Evolutionary conservation across 2,113 vertebrate genomes (phyloP).

Genomic region (Dinomys branickii): DNA sequence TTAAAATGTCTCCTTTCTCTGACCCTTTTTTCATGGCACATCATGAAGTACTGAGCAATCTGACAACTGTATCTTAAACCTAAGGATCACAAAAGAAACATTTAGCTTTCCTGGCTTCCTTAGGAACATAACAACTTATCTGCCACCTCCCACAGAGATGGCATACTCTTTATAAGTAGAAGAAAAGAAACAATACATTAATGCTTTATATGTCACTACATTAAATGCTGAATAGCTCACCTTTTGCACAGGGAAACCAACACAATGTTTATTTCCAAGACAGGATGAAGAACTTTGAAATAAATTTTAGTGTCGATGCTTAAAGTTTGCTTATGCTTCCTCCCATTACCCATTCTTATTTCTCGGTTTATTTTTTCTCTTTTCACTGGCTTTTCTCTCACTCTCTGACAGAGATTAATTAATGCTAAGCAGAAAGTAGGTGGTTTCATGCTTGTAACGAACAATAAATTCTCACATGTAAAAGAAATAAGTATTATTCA

Average conservation of each 20-base stretch:
- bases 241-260: background rate
- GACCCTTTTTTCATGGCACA: background rate
- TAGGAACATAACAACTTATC: background rate
- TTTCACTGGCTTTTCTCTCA: background rate
- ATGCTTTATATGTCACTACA: background rate
- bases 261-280: background rate
- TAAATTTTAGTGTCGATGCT: conserved; percentile 5
- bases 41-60: background rate
- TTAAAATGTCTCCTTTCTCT: conserved; percentile 16
- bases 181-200: background rate
- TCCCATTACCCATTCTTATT: background rate
- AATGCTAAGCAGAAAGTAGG: background rate
- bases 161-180: background rate
- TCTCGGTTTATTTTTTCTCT: background rate
- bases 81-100: background rate
- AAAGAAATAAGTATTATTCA: conserved; percentile 24
- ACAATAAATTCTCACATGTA: background rate
- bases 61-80: background rate
- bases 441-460: conserved; percentile 26
- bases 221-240: background rate
- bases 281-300: background rate
- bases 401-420: background rate
- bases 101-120: background rate
- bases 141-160: background rate
- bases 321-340: conserved; percentile 21